Base-by-base conservation (phyloP, 2,113 vertebrate genomes). In the Ibidorhyncha struthersii region DNA sequence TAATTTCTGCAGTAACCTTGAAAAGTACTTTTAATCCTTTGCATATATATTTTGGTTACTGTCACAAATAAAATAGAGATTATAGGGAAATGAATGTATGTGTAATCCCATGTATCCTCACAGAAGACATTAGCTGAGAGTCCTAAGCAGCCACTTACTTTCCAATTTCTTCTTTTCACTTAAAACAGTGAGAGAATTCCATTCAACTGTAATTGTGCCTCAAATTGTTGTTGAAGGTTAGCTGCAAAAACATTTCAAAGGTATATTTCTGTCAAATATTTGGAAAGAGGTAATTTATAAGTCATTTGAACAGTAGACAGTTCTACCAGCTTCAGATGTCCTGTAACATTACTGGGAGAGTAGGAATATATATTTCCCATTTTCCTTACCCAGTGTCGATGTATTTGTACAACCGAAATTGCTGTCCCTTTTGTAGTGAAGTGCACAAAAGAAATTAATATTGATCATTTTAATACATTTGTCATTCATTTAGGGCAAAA, bases 1-100 rank as follows among this genome's bases (percentile, higher is more conserved):
- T 40, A 80, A 61, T 94, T 92, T 82, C 71, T 96, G 66, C 96
- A 93, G 69, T 96, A 89, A 94, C 93, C 73, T 93, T 96, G 90
- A 93, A 89, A 84, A 84, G 72, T 61, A 82, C 58, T 96, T 96
- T 77, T 52, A 73, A 78, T 74, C 65, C 55, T 96, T 53, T 69
- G 36, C 6, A 49, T 82, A 40, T 19, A 9, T 67, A 13, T 56
- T 85, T 91, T 93, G 45, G 14, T 71, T 74, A 21, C 73, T 92
- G 70, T 77, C 96, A 86, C 62, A 66, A 87, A 86, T 32, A 56
- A 91, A 86, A n/a, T 5, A 36, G 36, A 69, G 40, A 69, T 82
- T 96, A 38, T 14, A 26, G 58, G 66, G 59, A 66, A 71, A 73
- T 55, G 40, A 71, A 59, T 78, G 19, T 32, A 32, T 89, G 30